Base-by-base conservation (phyloP, 2,888 invertebrate genomes). In the Spodoptera picta region DNA sequence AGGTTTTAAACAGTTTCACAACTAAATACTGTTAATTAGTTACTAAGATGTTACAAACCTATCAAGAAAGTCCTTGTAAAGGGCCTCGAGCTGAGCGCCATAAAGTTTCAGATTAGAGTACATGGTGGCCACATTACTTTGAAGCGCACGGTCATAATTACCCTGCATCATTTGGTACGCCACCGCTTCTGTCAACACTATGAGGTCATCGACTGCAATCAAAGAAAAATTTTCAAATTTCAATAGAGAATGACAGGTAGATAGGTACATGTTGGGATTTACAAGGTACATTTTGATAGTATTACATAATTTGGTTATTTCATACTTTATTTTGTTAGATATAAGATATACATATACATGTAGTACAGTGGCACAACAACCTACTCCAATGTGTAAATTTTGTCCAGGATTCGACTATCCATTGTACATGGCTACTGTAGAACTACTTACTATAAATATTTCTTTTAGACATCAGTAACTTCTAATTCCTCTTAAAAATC, bases 31-130 rank as follows among this genome's bases (percentile, higher is more conserved):
- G 31, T 36, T 36, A 36, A 36, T 6, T 36, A 9, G 36, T 36
- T 36, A 36, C 36, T 9, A 36, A 27, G 27, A 36, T 36, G 7
- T 36, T 36, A 85, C 82, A 73, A 63, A 94, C 92, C 96, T 96
- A 92, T 98, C 98, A 79, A 98, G 94, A 85, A 97, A 97, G 90
- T 98, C 98, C 94, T 97, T 97, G 84, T 97, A 98, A 72, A 97
- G 95, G 77, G 96, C 95, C 95, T 98, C 98, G 83, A 98, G 95
- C 89, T 97, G 97, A 79, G 96, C 96, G 70, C 98, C 97, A 87
- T 96, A 96, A 47, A 97, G 96, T 90, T 98, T 98, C 74, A 98
- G 94, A 89, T 97, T 97, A 87, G 97, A 96, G 87, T 97, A 97
- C 95, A 98, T 96, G 82, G 96, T 96, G 63, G 96, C 95, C 84